A percentile compares a stretch with the other conserved stretches of the same genome.
Conservation (phyloP, 2,797 vertebrate genomes). For the Knipowitschia caucasica region DNA sequence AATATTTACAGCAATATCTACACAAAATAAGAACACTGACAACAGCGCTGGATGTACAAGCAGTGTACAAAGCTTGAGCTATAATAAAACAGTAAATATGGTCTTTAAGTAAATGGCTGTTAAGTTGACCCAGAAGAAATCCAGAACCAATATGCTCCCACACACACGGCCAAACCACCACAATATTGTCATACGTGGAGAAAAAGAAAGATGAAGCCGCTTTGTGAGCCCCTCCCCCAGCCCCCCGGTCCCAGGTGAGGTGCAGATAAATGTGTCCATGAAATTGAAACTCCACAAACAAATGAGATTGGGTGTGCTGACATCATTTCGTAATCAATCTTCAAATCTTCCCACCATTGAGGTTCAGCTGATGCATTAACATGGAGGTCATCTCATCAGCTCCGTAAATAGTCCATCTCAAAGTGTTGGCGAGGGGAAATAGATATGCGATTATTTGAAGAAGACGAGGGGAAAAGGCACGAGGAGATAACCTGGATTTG, state of each 20-base stretch:
- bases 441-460: slow-evolving; percentile 13
- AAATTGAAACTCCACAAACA: slow-evolving; percentile 66
- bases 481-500: slow-evolving; percentile 8
- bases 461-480: slow-evolving; percentile 16
- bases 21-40: too few species aligned
- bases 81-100: too few species aligned
- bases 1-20: too few species aligned
- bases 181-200: slow-evolving; percentile 44
- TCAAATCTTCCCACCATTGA: slow-evolving; percentile 32
- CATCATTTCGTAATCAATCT: slow-evolving; percentile 55
- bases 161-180: slow-evolving; percentile 24
- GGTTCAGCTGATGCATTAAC: slow-evolving; percentile 16
- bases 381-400: slow-evolving; percentile 16
- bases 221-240: slow-evolving; percentile 33
- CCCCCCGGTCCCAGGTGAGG: slow-evolving; percentile 34
- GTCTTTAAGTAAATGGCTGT: not conserved
- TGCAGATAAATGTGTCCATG: slow-evolving; percentile 36
- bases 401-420: slow-evolving; percentile 8
- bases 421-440: not conserved
- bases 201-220: slow-evolving; percentile 56
- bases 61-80: too few species aligned
- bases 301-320: slow-evolving; percentile 60
- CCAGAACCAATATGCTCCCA: slow-evolving; percentile 1
- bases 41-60: too few species aligned
- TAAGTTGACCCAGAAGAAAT: not conserved